Base-by-base conservation (phyloP, 1,140 invertebrate species). In the Diorhabda carinulata region DNA sequence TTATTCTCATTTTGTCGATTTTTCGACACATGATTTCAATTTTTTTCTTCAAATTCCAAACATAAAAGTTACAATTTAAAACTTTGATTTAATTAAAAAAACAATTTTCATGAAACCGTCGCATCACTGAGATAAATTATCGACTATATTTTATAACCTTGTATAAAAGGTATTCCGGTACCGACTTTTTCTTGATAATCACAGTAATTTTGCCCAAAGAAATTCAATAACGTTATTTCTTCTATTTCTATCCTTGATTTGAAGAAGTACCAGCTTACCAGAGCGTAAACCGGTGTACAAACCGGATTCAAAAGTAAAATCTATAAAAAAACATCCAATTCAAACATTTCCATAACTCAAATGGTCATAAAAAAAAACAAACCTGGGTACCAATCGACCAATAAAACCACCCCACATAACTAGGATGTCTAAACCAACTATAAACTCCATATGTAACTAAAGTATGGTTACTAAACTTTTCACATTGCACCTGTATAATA, bases 381-480 rank as follows among this genome's bases (percentile, higher is more conserved):
- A 97, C 90, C 88, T 99, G 98, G 43, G 97, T 99, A 8, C 97
- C 97, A 70, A 99, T 88, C 5, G 94, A 94, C 97, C 98, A 99
- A 82, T 93, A 95, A 85, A 99, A 98, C 98, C 98, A 99, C 3
- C 98, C 98, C 3, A 98, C 93, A 84, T 99, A 99, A 73, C 94
- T 93, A 0, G 96, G 97, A 87, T 98, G 96, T 10, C 92, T 85
- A 70, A 88, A 92, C 8, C 90, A 80, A 2, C 84, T 83, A 79
- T 99, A 99, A 4, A 99, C 85, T 1, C 98, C 98, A 77, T 88
- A 83, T 1, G 96, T 98, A 2, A 99, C 90, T n/a, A 99, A 84
- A 71, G 87, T 79, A 79, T 99, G 98, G 70, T 91, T 90, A 25
- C 89, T 85, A n/a, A 86, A 82, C 78, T 90, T 92, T 58, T 89